Base-by-base conservation (phyloP, 1,140 invertebrate genomes). In the Eupeodes corollae region DNA sequence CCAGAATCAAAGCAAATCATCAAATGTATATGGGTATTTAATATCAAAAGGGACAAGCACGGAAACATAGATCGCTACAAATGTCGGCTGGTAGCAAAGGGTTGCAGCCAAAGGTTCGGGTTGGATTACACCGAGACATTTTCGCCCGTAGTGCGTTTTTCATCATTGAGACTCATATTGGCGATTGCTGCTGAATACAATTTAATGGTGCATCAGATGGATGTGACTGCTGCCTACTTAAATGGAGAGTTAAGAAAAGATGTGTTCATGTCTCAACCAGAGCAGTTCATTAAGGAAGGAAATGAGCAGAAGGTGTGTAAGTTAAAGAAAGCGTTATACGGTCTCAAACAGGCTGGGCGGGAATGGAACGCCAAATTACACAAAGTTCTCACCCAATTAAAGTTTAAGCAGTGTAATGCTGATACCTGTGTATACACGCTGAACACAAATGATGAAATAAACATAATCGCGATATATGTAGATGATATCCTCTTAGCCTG, bases 181-280 rank as follows among this genome's bases (percentile, higher is more conserved):
- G 53, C 56, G 41, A 56, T 72, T 45, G 57, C 66, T 39, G 60
- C 60, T 9, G 42, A 57, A 46, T 37, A n/a, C n/a, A n/a, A n/a
- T n/a, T n/a, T n/a, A n/a, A n/a, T n/a, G n/a, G n/a, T n/a, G n/a
- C n/a, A n/a, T 33, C 67, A 73, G 42, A 65, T 74, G 45, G 69
- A 74, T 58, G 58, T 74, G 2, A 69, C 63, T 52, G 66, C 68
- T 47, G 72, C 71, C 3, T 74, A 70, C 51, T 43, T 72, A 2
- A 50, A 71, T 56, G 67, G 67, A 11, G 37, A 59, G n/a, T 38
- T 70, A 10, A 50, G 65, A 10, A 64, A 70, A 47, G 50, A 58
- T 18, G 40, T 43, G 3, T 48, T 42, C 15, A 48, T 48, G 40
- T 32, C 19, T 16, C 47, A 48, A 37, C 47, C 32, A 3, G 47